Conservation (phyloP, 2,888 invertebrate genomes). For the Ypsolopha scabrella region DNA sequence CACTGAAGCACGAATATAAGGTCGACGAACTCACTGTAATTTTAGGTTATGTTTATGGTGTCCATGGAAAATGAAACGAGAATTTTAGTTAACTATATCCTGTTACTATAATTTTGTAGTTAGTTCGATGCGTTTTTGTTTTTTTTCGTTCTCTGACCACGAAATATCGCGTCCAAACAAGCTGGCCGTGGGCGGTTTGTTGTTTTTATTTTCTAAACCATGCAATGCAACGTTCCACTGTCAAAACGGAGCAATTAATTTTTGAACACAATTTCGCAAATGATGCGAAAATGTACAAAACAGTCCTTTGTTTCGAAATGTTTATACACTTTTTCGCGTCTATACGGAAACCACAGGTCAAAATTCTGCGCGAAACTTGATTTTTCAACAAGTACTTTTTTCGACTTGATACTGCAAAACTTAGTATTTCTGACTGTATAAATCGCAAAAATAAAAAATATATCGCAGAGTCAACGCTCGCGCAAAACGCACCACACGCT, state of each 20-base stretch:
- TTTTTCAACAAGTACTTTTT: conserved; percentile 32
- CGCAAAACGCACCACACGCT: conserved; percentile 71
- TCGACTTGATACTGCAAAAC: conserved; percentile 63
- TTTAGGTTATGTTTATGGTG: conserved; percentile 36
- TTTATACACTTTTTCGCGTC: conserved; percentile 61
- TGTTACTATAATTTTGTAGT: conserved; percentile 31
- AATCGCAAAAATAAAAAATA: conserved; percentile 56
- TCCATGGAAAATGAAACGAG: conserved; percentile 47
- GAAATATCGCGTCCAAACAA: conserved; percentile 54
- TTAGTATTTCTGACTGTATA: conserved; percentile 53
- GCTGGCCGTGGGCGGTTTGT: conserved; percentile 51
- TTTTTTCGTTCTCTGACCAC: conserved; percentile 54
- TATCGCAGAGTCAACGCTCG: conserved; percentile 67
- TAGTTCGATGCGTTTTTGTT: conserved; percentile 61
- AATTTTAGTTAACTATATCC: conserved; percentile 51
- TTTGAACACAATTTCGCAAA: conserved; percentile 69
- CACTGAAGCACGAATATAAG: conserved; percentile 57
- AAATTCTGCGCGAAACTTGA: conserved; percentile 62
- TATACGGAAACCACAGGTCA: conserved; percentile 68
- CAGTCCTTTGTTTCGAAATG: conserved; percentile 67
- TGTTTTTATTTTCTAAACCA: conserved; percentile 38
- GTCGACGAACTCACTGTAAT: conserved; percentile 59
- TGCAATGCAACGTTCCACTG: conserved; percentile 37
- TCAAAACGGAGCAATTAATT: conserved; percentile 15
- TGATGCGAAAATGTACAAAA: conserved; percentile 69